Conservation (phyloP, 1,140 invertebrate genomes). For the Sminthurides bifidus region DNA sequence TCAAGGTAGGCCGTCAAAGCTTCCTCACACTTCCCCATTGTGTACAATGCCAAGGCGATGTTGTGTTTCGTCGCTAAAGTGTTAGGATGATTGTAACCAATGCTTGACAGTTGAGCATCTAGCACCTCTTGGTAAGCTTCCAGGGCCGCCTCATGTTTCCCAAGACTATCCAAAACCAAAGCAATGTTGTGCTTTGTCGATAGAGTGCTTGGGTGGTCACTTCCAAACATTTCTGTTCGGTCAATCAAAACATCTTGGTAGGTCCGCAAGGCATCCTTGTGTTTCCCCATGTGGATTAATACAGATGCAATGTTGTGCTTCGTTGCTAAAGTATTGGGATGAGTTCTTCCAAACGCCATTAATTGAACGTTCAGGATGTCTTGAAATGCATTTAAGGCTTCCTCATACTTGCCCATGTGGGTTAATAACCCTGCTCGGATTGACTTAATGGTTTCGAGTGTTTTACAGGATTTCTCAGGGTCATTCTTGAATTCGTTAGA, state of each 20-base stretch:
- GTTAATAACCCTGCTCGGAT: background rate
- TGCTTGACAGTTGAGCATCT: background rate
- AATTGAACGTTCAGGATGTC: background rate
- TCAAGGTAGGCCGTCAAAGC: background rate
- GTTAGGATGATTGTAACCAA: background rate
- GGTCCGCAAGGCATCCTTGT: background rate
- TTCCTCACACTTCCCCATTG: background rate
- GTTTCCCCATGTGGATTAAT: background rate
- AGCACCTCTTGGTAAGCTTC: background rate
- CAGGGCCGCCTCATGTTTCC: background rate
- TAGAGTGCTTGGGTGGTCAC: background rate
- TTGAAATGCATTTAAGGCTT: background rate
- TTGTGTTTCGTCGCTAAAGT: background rate
- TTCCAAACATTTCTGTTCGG: background rate
- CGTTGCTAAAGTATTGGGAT: background rate
- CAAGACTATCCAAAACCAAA: background rate
- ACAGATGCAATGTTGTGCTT: background rate
- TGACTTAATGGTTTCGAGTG: too few species aligned
- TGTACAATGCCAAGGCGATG: background rate
- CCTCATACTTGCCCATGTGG: background rate
- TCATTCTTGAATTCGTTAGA: too few species aligned
- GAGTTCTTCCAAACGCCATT: background rate
- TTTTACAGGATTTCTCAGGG: too few species aligned
- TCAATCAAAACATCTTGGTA: background rate
- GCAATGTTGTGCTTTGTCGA: background rate